Conservation (phyloP, 1,140 invertebrate species). For the Lasioglossum baleicum region DNA sequence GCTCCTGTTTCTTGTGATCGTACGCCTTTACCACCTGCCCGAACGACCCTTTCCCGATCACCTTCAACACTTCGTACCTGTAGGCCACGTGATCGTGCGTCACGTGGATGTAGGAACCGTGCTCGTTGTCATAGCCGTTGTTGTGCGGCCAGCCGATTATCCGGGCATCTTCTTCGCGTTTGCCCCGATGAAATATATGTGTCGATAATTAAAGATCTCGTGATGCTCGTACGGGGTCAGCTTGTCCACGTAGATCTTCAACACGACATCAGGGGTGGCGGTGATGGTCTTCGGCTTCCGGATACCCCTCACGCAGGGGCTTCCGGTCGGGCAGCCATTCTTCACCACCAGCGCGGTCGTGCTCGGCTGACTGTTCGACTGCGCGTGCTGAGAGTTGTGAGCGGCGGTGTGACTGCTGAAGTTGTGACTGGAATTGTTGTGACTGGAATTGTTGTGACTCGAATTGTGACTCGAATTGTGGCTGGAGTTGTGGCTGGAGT, state of each 20-base stretch:
- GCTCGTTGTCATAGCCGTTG: slow-evolving; percentile 96
- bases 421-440: too few species aligned
- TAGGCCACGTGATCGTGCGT: slow-evolving; percentile 99
- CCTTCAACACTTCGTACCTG: slow-evolving; percentile 97
- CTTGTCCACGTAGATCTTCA: slow-evolving; percentile 96
- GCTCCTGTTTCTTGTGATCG: slow-evolving; percentile 96
- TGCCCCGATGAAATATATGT: slow-evolving; percentile 97
- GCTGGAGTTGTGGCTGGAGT: slow-evolving; percentile 51
- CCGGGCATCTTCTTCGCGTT: slow-evolving; percentile 97
- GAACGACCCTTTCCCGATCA: slow-evolving; percentile 99
- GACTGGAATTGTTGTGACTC: too few species aligned
- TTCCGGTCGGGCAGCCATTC: slow-evolving; percentile 64
- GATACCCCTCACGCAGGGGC: slow-evolving; percentile 36
- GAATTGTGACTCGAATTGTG: slow-evolving; percentile 63
- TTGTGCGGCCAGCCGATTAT: slow-evolving; percentile 92
- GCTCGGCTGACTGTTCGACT: slow-evolving; percentile 72
- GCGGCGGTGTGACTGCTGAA: too few species aligned
- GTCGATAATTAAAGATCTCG: slow-evolving; percentile 95
- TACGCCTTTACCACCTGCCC: slow-evolving; percentile 99
- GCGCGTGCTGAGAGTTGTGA: too few species aligned
- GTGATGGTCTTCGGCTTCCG: slow-evolving; percentile 84
- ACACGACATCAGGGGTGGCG: slow-evolving; percentile 92
- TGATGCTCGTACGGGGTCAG: slow-evolving; percentile 96
- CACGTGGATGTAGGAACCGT: slow-evolving; percentile 98
- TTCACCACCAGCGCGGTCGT: slow-evolving; percentile 68